Evolutionary conservation across 2,888 invertebrate genomes (phyloP).

Genomic region (Idaea straminata): DNA sequence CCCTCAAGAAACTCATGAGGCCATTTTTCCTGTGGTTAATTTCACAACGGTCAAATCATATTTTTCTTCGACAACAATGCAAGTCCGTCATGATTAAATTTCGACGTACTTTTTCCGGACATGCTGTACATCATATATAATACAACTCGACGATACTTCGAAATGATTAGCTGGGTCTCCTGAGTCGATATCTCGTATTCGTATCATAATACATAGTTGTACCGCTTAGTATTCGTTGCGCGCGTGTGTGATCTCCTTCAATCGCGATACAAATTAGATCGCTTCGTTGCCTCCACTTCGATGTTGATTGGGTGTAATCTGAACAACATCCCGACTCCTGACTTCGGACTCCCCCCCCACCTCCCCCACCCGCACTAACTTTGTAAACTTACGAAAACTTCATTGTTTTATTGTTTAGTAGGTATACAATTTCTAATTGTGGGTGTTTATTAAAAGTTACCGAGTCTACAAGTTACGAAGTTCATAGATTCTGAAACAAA

Average conservation of each 20-base stretch:
- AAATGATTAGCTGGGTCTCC: too few relatives aligned
- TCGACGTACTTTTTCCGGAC: too few relatives aligned
- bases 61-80: too few relatives aligned
- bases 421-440: neutral
- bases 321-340: neutral
- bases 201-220: neutral
- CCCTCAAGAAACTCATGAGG: too few relatives aligned
- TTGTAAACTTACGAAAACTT: neutral
- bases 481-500: too few relatives aligned
- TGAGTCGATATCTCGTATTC: neutral
- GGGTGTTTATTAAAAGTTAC: too few relatives aligned
- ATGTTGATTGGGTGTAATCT: constrained; percentile 14
- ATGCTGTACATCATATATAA: too few relatives aligned
- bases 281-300: constrained; percentile 12
- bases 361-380: neutral
- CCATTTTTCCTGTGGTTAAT: too few relatives aligned
- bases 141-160: too few relatives aligned
- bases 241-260: constrained; percentile 15
- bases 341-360: neutral
- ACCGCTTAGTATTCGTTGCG: constrained; percentile 8
- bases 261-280: constrained; percentile 17
- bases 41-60: too few relatives aligned
- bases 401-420: constrained; percentile 5
- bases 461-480: too few relatives aligned
- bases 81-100: too few relatives aligned